Evolutionary conservation across 2,888 invertebrate genomes (phyloP).

Genomic region (Drosophila fungiperda): DNA sequence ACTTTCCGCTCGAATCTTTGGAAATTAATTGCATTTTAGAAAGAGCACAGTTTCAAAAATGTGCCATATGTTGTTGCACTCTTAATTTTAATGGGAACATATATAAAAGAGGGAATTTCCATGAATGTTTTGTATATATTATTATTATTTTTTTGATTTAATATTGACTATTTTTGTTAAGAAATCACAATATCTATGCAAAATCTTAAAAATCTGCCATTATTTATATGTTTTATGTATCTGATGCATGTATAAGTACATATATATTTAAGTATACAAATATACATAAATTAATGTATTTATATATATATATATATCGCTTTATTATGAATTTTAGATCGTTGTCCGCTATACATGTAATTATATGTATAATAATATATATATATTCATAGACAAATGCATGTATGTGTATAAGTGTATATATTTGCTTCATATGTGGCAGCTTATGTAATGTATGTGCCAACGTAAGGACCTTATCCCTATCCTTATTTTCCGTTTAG

Average conservation of each 20-base stretch:
- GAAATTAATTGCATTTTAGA: constrained; percentile 9
- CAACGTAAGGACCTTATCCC: constrained; percentile 16
- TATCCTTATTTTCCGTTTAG: not conserved
- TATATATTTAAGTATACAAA: constrained; percentile 37
- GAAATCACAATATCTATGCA: constrained; percentile 73
- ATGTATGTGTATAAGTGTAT: constrained; percentile 11
- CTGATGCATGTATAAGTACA: constrained; percentile 34
- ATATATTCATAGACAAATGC: constrained; percentile 17
- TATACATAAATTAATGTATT: constrained; percentile 1
- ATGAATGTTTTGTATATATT: constrained; percentile 3
- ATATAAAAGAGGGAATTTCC: constrained; percentile 18
- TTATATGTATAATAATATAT: constrained; percentile 48
- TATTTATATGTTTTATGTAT: constrained; percentile 28
- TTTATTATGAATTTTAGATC: constrained; percentile 55
- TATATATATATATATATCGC: constrained; percentile 41
- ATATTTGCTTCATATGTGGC: constrained; percentile 30
- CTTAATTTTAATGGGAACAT: constrained; percentile 27
- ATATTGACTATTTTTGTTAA: constrained; percentile 52
- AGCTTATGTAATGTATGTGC: constrained; percentile 40
- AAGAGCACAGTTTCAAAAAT: constrained; percentile 30
- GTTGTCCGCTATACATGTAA: constrained; percentile 67
- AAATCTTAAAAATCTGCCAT: constrained; percentile 58
- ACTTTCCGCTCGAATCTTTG: not conserved
- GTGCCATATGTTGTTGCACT: constrained; percentile 27
- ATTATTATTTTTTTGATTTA: constrained; percentile 22